Evolutionary conservation across 2,888 invertebrate genomes (phyloP).

Genomic region (Hypsopygia costalis): DNA sequence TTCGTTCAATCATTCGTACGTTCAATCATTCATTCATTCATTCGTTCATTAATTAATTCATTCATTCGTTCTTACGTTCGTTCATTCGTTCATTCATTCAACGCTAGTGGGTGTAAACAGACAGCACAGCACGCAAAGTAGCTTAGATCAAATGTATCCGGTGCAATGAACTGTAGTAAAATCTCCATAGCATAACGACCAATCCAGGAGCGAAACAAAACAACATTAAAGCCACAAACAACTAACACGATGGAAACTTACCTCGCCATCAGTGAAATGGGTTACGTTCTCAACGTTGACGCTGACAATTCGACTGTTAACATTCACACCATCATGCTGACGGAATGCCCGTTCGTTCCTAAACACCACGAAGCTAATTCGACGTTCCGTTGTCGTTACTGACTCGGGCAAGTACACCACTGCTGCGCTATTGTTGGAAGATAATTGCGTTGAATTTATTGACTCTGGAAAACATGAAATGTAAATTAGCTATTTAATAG

Average conservation of each 20-base stretch:
- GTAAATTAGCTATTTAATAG: too few relatives aligned
- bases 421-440: constrained; percentile 45
- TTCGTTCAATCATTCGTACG: too few relatives aligned
- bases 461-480: too few relatives aligned
- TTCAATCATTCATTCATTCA: too few relatives aligned
- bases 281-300: constrained; percentile 61
- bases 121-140: too few relatives aligned
- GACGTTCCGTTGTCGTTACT: constrained; percentile 35
- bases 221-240: neutral
- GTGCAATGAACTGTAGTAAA: neutral
- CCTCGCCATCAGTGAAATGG: constrained; percentile 53
- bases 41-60: too few relatives aligned
- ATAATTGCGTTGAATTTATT: constrained; percentile 37
- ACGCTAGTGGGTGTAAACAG: too few relatives aligned
- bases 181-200: neutral
- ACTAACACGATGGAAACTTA: constrained; percentile 22
- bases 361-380: constrained; percentile 72
- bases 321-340: constrained; percentile 21
- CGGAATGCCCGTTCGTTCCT: constrained; percentile 67
- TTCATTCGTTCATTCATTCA: too few relatives aligned
- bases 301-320: constrained; percentile 74
- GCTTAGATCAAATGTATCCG: too few relatives aligned
- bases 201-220: neutral
- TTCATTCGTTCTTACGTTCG: too few relatives aligned
- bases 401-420: constrained; percentile 61